phyloP scores from a whole-genome alignment of 2,888 invertebrate genomes.

The Hirtodrosophila confusa region DNA sequence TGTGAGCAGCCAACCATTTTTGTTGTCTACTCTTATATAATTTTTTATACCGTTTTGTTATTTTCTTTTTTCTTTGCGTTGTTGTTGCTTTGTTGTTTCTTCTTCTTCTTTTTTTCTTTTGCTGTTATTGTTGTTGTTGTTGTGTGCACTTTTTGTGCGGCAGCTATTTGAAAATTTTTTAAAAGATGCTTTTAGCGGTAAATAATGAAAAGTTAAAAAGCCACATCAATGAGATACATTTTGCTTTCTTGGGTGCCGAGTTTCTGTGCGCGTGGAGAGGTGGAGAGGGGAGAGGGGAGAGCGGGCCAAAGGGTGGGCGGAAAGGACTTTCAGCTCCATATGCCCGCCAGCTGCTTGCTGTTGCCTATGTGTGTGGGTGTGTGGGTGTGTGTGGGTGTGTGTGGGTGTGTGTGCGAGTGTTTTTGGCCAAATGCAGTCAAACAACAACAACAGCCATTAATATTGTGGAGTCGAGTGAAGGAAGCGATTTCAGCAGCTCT shows the following conservation, averaged over 20 bases:
- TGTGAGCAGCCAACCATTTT: constrained; percentile 65
- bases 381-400: constrained; percentile 14
- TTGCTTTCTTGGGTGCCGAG: constrained; percentile 41
- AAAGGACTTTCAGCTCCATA: constrained; percentile 16
- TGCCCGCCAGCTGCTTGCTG: constrained; percentile 23
- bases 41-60: constrained; percentile 7
- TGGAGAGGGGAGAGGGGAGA: neutral
- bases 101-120: neutral
- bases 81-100: constrained; percentile 1
- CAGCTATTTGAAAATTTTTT: constrained; percentile 81
- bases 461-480: constrained; percentile 20
- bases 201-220: constrained; percentile 85
- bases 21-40: constrained; percentile 43
- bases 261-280: neutral
- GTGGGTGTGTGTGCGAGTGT: constrained; percentile 10
- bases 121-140: constrained; percentile 31
- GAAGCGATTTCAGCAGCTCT: constrained; percentile 11
- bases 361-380: constrained; percentile 1
- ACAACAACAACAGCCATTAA: constrained; percentile 31
- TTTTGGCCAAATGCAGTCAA: constrained; percentile 33
- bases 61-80: constrained; percentile 11
- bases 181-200: constrained; percentile 85
- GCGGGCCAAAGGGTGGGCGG: neutral
- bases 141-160: constrained; percentile 52
- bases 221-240: constrained; percentile 83